Percentiles rank a stretch among this genome's conserved stretches.
Conservation (phyloP, 2,113 vertebrate species). For the Pterophyllum scalare region DNA sequence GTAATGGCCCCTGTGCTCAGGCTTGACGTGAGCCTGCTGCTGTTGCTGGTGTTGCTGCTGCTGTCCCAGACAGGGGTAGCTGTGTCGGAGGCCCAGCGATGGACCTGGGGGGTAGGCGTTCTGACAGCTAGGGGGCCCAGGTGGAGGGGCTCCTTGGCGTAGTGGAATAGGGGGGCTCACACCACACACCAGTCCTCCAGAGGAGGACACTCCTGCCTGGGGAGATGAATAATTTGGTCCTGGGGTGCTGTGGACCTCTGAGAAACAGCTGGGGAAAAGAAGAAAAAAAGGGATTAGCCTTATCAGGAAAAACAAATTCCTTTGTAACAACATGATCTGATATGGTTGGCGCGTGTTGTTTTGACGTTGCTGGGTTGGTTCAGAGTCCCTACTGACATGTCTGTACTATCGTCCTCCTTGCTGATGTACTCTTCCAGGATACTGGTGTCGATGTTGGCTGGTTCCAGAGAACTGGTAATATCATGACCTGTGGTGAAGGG, state of each 20-base stretch:
- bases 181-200: slow-evolving; percentile 81
- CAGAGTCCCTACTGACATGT: slow-evolving; percentile 90
- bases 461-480: slow-evolving; percentile 97
- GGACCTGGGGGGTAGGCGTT: slow-evolving; percentile 81
- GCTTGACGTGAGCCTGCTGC: slow-evolving; percentile 88
- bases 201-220: slow-evolving; percentile 80
- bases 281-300: slow-evolving; percentile 56
- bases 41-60: slow-evolving; percentile 75
- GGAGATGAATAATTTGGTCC: slow-evolving; percentile 81
- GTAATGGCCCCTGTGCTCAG: slow-evolving; percentile 93
- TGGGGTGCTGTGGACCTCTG: slow-evolving; percentile 88
- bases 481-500: slow-evolving; percentile 88
- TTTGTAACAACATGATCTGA: slow-evolving; percentile 73
- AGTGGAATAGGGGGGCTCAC: slow-evolving; percentile 82
- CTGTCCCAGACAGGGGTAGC: slow-evolving; percentile 87
- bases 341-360: slow-evolving; percentile 58
- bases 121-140: slow-evolving; percentile 79
- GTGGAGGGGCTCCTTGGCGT: slow-evolving; percentile 73
- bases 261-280: slow-evolving; percentile 89
- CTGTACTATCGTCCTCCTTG: slow-evolving; percentile 95
- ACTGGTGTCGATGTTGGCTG: slow-evolving; percentile 97
- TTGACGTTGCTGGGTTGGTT: slow-evolving; percentile 59
- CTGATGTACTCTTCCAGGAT: slow-evolving; percentile 99
- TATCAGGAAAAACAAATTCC: slow-evolving; percentile 77
- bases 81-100: slow-evolving; percentile 86